Evolutionary conservation across 2,113 vertebrate species (phyloP).

Genomic region (Romanogobio albipinnatus): DNA sequence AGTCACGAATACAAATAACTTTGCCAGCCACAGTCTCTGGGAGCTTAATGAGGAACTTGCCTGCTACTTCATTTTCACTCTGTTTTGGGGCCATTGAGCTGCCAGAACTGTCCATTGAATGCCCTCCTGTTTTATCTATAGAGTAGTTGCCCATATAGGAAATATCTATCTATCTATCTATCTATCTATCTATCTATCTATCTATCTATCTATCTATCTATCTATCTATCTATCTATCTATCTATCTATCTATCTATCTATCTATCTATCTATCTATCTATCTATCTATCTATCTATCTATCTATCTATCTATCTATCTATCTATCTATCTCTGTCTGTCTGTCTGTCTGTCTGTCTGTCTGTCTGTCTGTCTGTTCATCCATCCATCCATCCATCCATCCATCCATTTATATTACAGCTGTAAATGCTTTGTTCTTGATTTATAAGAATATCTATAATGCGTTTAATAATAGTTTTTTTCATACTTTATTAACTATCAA

Average conservation of each 20-base stretch:
- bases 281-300: background rate
- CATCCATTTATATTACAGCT: too few species aligned
- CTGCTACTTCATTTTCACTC: conserved; percentile 1
- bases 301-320: background rate
- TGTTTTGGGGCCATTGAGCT: conserved; percentile 17
- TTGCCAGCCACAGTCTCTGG: conserved; percentile 31
- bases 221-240: background rate
- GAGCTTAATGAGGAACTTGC: conserved; percentile 16
- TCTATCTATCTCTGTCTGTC: background rate
- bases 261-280: background rate
- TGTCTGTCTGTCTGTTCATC: background rate
- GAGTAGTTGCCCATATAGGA: background rate
- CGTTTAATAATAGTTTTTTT: too few species aligned
- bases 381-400: background rate
- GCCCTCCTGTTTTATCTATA: background rate
- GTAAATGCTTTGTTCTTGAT: too few species aligned
- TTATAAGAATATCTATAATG: too few species aligned
- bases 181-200: background rate
- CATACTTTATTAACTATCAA: too few species aligned
- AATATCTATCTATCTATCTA: background rate
- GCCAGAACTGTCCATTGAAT: background rate
- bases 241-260: background rate
- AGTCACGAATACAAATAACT: conserved; percentile 10
- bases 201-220: background rate
- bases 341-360: background rate